These are phyloP conservation scores for Agrochola lota DNA, from an alignment of 2,888 invertebrate genomes.

Conservation along the genomic window DNA sequence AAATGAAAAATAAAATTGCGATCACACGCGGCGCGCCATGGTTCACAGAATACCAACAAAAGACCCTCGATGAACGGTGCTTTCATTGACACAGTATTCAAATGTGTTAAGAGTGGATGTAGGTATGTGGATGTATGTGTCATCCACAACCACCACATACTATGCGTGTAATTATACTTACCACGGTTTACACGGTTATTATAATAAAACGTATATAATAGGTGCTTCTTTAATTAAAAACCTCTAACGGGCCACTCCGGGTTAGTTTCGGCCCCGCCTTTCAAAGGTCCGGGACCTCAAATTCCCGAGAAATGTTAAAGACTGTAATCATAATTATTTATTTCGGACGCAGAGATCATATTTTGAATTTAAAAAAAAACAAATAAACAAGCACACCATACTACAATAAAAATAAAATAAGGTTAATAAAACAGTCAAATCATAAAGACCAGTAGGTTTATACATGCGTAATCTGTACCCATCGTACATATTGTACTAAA, in stretches of 20 bases:
- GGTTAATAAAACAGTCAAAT: no score
- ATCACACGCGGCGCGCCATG: constrained; percentile 34
- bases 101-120: constrained; percentile 34
- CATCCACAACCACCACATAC: neutral
- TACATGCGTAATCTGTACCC: neutral
- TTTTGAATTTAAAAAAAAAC: neutral
- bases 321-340: neutral
- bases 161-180: neutral
- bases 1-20: constrained; percentile 36
- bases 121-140: constrained; percentile 12
- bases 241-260: neutral
- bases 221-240: neutral
- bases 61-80: constrained; percentile 35
- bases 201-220: neutral
- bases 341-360: neutral
- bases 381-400: neutral
- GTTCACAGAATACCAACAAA: constrained; percentile 61
- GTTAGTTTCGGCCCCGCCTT: neutral
- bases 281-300: neutral
- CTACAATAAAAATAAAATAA: neutral
- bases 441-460: no score
- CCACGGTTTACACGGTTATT: neutral
- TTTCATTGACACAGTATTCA: constrained; percentile 54
- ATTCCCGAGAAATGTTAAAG: no score
- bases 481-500: no score